phyloP scores from a whole-genome alignment of 2,113 vertebrate genomes.

The Sorex fumeus region DNA sequence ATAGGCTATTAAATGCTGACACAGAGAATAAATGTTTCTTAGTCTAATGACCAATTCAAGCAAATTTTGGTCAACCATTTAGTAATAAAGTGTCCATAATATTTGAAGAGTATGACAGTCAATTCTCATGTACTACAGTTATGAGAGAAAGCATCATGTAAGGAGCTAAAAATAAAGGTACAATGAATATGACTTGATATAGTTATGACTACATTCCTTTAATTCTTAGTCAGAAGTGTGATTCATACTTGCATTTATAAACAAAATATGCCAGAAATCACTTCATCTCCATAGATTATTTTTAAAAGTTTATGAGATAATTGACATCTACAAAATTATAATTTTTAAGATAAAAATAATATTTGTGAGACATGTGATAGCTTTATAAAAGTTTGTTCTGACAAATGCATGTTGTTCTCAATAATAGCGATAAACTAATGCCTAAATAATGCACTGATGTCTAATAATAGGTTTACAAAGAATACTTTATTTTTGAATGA shows the following conservation, averaged over 20 bases:
- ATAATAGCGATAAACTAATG: conserved; percentile 81
- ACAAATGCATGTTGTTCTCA: conserved; percentile 81
- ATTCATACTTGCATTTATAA: conserved; percentile 79
- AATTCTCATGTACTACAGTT: conserved; percentile 11
- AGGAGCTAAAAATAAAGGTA: conserved; percentile 61
- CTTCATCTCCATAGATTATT: conserved; percentile 75
- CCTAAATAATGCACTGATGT: conserved; percentile 84
- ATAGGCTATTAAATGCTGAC: background rate
- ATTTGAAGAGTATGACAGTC: conserved; percentile 47
- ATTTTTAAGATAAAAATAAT: conserved; percentile 65
- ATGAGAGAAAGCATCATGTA: conserved; percentile 38
- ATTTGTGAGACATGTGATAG: conserved; percentile 55
- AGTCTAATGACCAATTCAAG: conserved; percentile 30
- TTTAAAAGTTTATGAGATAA: conserved; percentile 78
- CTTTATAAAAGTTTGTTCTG: conserved; percentile 79
- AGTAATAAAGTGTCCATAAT: conserved; percentile 1
- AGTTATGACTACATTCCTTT: conserved; percentile 65
- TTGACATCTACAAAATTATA: conserved; percentile 76
- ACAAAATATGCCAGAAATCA: conserved; percentile 74
- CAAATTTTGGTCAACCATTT: conserved; percentile 42
- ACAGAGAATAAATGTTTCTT: conserved; percentile 51
- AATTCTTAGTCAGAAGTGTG: conserved; percentile 76
- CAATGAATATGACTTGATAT: conserved; percentile 63
- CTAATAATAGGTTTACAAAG: conserved; percentile 88
- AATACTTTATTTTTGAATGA: conserved; percentile 86